Percentiles rank a stretch among this genome's conserved stretches.
Conservation (phyloP, 2,113 vertebrate species). For the Eulemur rufifrons region DNA sequence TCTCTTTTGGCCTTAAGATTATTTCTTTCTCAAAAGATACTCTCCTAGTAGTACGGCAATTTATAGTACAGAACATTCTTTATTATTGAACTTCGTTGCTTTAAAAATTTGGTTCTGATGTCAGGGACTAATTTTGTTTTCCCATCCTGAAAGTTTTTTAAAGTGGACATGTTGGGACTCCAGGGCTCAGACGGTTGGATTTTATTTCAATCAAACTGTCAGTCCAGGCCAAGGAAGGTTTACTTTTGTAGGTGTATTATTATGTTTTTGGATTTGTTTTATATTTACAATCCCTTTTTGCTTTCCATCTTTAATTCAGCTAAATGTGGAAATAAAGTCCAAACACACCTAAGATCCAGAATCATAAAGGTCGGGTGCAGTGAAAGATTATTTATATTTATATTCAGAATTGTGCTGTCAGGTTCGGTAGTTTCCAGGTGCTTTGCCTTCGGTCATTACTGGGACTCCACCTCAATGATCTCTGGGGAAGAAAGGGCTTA, state of each 20-base stretch:
- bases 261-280: neutral
- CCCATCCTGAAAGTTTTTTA: neutral
- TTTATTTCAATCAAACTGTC: constrained; percentile 11
- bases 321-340: neutral
- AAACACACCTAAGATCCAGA: neutral
- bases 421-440: neutral
- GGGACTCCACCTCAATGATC: neutral
- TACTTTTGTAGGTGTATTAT: neutral
- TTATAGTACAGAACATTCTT: neutral
- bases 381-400: neutral
- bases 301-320: neutral
- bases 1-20: neutral
- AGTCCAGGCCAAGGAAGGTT: neutral
- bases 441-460: neutral
- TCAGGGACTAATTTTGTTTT: neutral
- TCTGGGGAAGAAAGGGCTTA: neutral
- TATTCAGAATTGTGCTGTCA: neutral
- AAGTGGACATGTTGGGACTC: neutral
- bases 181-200: neutral
- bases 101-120: constrained; percentile 12
- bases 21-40: constrained; percentile 11
- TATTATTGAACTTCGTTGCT: neutral
- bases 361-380: neutral
- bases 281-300: neutral
- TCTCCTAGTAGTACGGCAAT: neutral